Conservation (phyloP, 2,113 vertebrate species). For the Laticauda laticaudata region DNA sequence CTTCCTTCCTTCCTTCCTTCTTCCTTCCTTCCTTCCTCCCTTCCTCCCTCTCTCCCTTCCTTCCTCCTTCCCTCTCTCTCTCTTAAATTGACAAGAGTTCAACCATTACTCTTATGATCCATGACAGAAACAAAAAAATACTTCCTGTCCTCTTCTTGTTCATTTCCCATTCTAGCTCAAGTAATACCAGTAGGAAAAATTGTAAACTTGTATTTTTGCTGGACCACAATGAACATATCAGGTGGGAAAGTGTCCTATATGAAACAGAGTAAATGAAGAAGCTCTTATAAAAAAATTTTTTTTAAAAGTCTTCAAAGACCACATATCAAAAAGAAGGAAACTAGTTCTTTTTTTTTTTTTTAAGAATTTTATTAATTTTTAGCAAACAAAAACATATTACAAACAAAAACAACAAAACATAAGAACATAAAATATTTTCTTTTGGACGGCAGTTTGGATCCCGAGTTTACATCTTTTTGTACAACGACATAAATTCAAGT, state of each 20-base stretch:
- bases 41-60: no score
- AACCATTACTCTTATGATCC: background rate
- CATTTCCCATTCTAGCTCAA: background rate
- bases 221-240: background rate
- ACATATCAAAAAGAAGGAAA: background rate
- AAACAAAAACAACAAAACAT: no score
- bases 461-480: no score
- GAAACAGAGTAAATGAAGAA: background rate
- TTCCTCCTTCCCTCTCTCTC: no score
- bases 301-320: background rate
- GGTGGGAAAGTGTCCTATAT: background rate
- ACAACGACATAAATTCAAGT: no score
- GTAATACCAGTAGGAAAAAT: background rate
- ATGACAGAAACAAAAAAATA: background rate
- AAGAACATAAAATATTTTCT: no score
- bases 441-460: no score
- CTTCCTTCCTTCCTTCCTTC: no score
- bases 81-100: background rate
- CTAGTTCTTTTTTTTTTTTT: no score
- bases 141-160: background rate
- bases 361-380: no score
- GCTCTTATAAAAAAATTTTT: background rate
- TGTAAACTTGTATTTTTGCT: background rate
- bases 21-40: no score
- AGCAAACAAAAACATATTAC: no score